Conservation (phyloP, 1,140 invertebrate genomes). For the Hypsibius dujardini region DNA sequence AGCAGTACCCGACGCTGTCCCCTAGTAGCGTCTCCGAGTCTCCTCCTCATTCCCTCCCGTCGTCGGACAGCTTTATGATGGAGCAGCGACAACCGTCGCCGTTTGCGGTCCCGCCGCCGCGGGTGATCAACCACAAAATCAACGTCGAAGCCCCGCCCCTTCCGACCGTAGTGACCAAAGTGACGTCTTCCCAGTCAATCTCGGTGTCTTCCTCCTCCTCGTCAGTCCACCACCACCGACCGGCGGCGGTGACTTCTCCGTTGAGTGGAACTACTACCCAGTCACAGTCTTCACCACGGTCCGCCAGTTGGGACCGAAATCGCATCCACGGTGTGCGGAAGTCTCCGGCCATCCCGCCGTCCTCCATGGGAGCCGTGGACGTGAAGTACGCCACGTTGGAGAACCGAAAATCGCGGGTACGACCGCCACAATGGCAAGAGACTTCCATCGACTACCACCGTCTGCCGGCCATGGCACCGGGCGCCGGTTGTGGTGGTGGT, state of each 20-base stretch:
- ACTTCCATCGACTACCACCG: background rate
- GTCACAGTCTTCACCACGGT: background rate
- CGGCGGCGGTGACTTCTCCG: background rate
- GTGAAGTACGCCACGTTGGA: background rate
- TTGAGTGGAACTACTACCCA: no score
- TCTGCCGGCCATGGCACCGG: background rate
- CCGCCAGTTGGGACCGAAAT: conserved; percentile 7
- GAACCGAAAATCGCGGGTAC: background rate
- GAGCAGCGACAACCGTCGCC: background rate
- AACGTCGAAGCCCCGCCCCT: background rate
- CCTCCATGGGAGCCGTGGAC: background rate
- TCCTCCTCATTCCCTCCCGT: background rate
- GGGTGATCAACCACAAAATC: background rate
- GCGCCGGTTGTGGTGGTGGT: background rate
- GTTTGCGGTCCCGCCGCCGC: background rate
- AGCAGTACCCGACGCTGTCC: conserved; percentile 6
- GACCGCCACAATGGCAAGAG: background rate
- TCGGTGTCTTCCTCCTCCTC: no score
- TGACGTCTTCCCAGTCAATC: background rate
- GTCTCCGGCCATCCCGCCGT: background rate
- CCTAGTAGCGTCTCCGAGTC: background rate
- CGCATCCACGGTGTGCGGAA: background rate
- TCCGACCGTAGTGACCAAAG: background rate
- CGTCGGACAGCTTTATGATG: background rate
- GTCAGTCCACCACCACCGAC: background rate